Evolutionary conservation across 2,888 invertebrate species (phyloP).

Genomic region (Terebella lapidaria): DNA sequence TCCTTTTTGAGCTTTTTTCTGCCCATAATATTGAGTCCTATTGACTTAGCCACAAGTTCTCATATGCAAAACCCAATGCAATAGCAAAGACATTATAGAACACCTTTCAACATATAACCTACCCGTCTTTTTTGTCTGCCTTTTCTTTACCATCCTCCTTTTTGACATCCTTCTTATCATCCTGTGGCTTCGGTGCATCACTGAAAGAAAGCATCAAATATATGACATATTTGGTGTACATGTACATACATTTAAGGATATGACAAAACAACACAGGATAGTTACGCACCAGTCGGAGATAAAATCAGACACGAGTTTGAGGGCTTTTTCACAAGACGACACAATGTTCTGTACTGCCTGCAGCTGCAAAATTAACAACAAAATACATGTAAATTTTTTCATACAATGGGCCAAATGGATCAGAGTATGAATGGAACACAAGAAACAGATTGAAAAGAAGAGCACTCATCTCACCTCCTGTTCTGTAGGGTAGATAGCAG

Average conservation of each 20-base stretch:
- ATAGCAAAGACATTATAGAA: no score
- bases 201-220: conserved; percentile 15
- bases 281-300: conserved; percentile 32
- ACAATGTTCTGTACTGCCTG: conserved; percentile 79
- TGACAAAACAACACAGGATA: neutral
- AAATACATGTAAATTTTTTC: no score
- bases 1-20: no score
- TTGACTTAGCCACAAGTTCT: no score
- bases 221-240: neutral
- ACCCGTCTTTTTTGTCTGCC: conserved; percentile 41
- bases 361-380: conserved; percentile 33
- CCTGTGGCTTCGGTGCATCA: conserved; percentile 31
- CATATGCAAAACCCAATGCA: no score
- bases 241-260: no score
- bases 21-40: no score
- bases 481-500: conserved; percentile 88
- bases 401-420: neutral
- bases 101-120: conserved; percentile 10
- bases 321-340: conserved; percentile 84
- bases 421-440: no score
- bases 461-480: conserved; percentile 60
- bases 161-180: conserved; percentile 21
- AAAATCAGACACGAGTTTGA: conserved; percentile 86
- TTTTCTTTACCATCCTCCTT: conserved; percentile 6
- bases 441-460: neutral